Evolutionary conservation across 2,888 invertebrate species (phyloP), one percentile per base, ranked within the genome.

Genomic region (Camponotus fellah): DNA sequence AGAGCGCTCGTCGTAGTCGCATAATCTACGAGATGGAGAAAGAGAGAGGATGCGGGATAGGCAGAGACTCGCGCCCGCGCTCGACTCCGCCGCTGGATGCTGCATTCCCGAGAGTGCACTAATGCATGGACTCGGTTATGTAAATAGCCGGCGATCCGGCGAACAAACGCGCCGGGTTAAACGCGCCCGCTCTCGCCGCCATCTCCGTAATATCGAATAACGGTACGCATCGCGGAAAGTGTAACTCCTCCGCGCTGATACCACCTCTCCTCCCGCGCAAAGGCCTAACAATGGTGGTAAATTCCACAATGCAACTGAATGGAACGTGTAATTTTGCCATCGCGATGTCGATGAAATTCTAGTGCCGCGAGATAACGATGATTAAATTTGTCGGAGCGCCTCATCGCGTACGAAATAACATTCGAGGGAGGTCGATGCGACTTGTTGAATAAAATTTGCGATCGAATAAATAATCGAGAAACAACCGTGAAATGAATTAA

Each of bases 41-140:
- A 10, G 49, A 26, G 17, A 12, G 32, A 40, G n/a, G 32, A 10
- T 8, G 26, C 17, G 34, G 62, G 3, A 34, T 9, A n/a, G n/a
- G 12, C 2, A 14, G 17, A 37, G 71, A 40, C 43, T 37, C 64
- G 76, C 56, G 75, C 40, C 49, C 75, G 43, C 37, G 43, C 37
- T 37, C 37, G 43, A 69, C 46, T 46, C 26, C 68, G 56, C 56
- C 46, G 79, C 32, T 77, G 79, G 79, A 80, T 72, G 79, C 79
- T 72, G 79, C 72, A 62, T 80, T 80, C 79, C 21, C 46, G 71
- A 43, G 79, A 34, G 79, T 71, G 60, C 71, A 21, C 58, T 71
- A 79, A 79, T 46, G 72, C 58, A 71, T 46, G 79, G 71, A 60
- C 71, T 69, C 71, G 60, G 72, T 80, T 80, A 80, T 80, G 79